Evolutionary conservation across 2,888 invertebrate genomes (phyloP), one percentile per base, ranked within the genome.

Genomic region (Tachystola acroxantha): DNA sequence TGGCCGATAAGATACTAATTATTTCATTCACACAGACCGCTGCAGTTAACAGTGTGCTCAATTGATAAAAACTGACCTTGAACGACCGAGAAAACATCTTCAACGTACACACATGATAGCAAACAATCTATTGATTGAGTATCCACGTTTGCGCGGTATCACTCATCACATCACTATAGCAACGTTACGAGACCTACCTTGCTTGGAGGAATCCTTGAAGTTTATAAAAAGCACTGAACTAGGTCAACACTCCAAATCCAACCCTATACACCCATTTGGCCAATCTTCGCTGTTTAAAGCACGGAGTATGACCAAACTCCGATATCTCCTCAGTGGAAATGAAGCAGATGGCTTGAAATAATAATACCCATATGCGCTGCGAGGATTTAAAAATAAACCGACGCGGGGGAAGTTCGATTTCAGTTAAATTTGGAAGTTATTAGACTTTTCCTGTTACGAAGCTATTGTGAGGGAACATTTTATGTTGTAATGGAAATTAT

Each of bases 361-460:
- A 79, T 73, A 78, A 68, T 66, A 69, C 59, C 76, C 80, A 72
- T 74, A 76, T 72, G 45, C 50, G 60, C n/a, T 56, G 50, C 64
- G 58, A 56, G 44, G 46, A 56, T 62, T 64, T 70, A 67, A 77
- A 84, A 84, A 84, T 84, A 85, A 72, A 74, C 72, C 77, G 40
- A 65, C 64, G 79, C 75, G 80, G 85, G 85, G 69, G 77, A 69
- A 67, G 71, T 69, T 52, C 52, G 58, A 65, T 69, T 63, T 53
- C 49, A 63, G 65, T 62, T 80, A 75, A 77, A 78, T 77, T 76
- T 65, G 69, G 70, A 61, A 48, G 57, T 63, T 64, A 47, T 47
- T 34, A 25, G 38, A 10, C 12, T 30, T 35, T 30, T 35, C 29
- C 35, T 34, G 33, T 33, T 10, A 9, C 22, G 12, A 9, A 24